Conservation (phyloP, 2,797 vertebrate species). For the Chiroxiphia lanceolata region DNA sequence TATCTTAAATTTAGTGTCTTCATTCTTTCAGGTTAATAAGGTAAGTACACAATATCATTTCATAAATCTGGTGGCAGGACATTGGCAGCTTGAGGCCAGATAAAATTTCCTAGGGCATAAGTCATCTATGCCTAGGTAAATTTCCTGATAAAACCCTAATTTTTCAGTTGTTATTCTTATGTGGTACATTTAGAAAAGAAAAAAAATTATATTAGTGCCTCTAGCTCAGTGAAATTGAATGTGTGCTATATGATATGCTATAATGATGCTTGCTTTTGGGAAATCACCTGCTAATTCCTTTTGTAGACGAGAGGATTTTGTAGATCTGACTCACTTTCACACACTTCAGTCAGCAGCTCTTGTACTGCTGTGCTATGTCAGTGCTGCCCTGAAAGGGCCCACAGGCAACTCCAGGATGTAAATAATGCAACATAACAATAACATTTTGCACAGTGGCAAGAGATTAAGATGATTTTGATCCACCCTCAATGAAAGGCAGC, state of each 20-base stretch:
- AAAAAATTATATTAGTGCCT: neutral
- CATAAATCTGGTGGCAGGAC: neutral
- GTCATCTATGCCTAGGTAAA: neutral
- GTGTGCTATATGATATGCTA: neutral
- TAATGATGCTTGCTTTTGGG: neutral
- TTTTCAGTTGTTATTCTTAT: neutral
- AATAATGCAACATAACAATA: neutral
- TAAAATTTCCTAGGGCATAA: neutral
- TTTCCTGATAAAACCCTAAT: neutral
- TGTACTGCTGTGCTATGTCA: neutral
- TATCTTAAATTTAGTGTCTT: neutral
- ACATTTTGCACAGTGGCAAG: neutral
- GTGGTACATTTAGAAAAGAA: neutral
- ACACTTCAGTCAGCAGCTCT: neutral
- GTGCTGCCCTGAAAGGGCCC: neutral
- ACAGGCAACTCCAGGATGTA: neutral
- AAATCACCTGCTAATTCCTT: conserved; percentile 2
- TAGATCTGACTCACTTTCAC: neutral
- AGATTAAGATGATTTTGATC: neutral
- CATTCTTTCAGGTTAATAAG: neutral
- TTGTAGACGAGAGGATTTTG: neutral
- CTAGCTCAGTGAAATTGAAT: neutral
- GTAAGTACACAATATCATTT: neutral
- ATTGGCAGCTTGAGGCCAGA: neutral
- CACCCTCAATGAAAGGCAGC: neutral